These are phyloP conservation scores for Morinoia aosen DNA, from an alignment of 2,888 invertebrate species.

Conservation along the genomic window DNA sequence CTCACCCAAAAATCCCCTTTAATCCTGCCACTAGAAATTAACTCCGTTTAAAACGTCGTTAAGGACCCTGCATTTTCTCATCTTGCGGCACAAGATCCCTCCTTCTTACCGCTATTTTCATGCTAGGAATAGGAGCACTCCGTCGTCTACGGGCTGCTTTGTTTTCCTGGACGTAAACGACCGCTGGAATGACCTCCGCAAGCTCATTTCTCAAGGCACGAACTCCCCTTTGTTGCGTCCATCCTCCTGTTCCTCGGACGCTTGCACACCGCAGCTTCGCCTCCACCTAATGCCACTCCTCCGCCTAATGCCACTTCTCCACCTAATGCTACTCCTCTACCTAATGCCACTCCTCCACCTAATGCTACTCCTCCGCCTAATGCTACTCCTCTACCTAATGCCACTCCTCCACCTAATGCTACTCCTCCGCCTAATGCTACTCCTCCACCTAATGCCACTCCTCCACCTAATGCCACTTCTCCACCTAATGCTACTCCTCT, in stretches of 20 bases:
- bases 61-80: background rate
- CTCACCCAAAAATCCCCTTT: background rate
- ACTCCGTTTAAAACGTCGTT: background rate
- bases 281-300: background rate
- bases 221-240: background rate
- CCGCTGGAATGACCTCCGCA: background rate
- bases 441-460: background rate
- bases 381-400: too few species aligned
- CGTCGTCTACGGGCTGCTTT: background rate
- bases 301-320: background rate
- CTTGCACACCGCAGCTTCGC: background rate
- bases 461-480: too few species aligned
- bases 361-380: too few species aligned
- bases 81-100: background rate
- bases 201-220: background rate
- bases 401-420: too few species aligned
- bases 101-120: background rate
- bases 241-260: background rate
- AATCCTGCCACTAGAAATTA: background rate
- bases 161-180: conserved; percentile 12
- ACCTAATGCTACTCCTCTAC: too few species aligned
- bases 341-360: too few species aligned
- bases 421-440: too few species aligned
- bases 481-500: too few species aligned
- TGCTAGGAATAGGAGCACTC: background rate